Base-by-base conservation (phyloP, 2,113 vertebrate genomes). In the Gambusia holbrooki region DNA sequence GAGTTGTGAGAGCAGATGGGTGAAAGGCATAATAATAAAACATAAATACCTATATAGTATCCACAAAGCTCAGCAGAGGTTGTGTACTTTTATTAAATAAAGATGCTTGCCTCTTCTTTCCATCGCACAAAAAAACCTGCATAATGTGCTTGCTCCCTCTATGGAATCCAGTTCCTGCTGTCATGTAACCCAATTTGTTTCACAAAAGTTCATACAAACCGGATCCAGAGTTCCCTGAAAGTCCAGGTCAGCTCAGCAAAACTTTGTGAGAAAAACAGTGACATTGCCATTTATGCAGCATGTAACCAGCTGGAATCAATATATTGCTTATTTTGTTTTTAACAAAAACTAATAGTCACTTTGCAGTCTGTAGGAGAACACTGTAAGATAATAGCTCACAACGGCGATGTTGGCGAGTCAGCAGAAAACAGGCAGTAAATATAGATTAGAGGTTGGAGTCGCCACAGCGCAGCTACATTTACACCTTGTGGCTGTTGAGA, bases 51-150 rank as follows among this genome's bases (percentile, higher is more conserved):
- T 22, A 66, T 13, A 17, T 9, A 71, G 25, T 28, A 35, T 58
- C 33, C 51, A 25, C 45, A 54, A 32, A 60, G 25, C 69, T 61
- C 25, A 71, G 54, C 25, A 71, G 69, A 61, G 35, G 30, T 33
- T 35, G 10, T 60, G 42, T 19, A 17, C 30, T 60, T 71, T 71
- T 61, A 28, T 61, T n/a, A 28, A 42, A 13, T 42, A 5, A 58
- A n/a, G 22, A 11, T 35, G 29, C 29, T 58, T 69, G 29, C 25
- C 11, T 25, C 22, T 25, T 25, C 19, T 54, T 48, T 48, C 45
- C 5, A 17, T 17, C 67, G 5, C 27, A 51, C 12, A 37, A 11
- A 37, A 11, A 54, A 33, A 51, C 22, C 42, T 35, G 62, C 5
- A 13, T 33, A 35, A 15, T 35, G 10, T 12, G 9, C 5, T 48